Percentiles rank a stretch among this genome's conserved stretches.
phyloP scores from a whole-genome alignment of 2,888 invertebrate species.

The Conchocele bisecta region DNA sequence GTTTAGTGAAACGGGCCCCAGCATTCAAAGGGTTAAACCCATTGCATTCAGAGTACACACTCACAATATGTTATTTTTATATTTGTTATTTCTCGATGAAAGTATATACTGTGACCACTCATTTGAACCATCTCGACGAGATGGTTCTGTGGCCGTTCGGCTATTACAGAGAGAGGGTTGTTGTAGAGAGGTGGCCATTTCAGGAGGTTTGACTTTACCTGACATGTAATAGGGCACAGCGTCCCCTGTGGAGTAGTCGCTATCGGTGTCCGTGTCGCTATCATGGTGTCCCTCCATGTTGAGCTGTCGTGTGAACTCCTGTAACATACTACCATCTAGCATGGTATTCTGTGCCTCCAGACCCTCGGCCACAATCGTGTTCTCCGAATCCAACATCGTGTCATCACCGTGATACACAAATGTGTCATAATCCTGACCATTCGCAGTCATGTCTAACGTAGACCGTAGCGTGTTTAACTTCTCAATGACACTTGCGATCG shows the following conservation, averaged over 20 bases:
- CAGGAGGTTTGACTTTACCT: too few species aligned
- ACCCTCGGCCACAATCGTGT: constrained; percentile 27
- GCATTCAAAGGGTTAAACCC: too few species aligned
- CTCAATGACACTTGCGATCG: constrained; percentile 43
- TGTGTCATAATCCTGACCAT: constrained; percentile 21
- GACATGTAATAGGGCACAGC: neutral
- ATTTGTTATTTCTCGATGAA: too few species aligned
- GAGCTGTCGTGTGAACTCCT: constrained; percentile 38
- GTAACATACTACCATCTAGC: constrained; percentile 41
- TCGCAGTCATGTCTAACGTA: constrained; percentile 17
- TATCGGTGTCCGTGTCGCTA: constrained; percentile 32
- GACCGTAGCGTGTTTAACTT: constrained; percentile 45
- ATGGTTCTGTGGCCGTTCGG: too few species aligned
- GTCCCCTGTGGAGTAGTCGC: constrained; percentile 36
- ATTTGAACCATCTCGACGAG: too few species aligned
- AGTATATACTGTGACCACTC: too few species aligned
- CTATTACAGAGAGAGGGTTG: too few species aligned
- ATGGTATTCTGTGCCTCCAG: constrained; percentile 50
- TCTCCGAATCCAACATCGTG: neutral
- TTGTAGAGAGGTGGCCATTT: too few species aligned
- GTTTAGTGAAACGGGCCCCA: too few species aligned
- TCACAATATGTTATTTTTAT: too few species aligned
- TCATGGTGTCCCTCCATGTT: constrained; percentile 54
- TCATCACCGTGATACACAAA: constrained; percentile 38
- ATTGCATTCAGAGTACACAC: too few species aligned